Evolutionary conservation across 2,888 invertebrate species (phyloP), one percentile per base, ranked within the genome.

Genomic region (Lissocephala sabroskyi): DNA sequence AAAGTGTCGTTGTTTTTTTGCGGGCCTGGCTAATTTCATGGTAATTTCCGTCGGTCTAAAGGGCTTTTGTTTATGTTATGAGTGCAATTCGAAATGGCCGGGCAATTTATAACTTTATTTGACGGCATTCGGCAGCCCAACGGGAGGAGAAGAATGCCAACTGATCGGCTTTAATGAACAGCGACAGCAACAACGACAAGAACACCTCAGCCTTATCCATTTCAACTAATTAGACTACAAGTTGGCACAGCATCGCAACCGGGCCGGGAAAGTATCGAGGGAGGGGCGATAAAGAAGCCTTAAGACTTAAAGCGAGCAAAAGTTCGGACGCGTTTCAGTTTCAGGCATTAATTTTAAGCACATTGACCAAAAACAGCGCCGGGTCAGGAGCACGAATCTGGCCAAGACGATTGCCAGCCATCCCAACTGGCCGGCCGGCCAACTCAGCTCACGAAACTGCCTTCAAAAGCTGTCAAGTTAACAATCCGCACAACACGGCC

Each of bases 401-500:
- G 35, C 16, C 67, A 64, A 61, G 70, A 73, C 59, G 74, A 68
- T 56, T 64, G 68, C 59, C 50, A 48, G 54, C 51, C 45, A 55
- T 47, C 7, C 26, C 11, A 32, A 18, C n/a, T n/a, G n/a, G 29
- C 6, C 13, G 14, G 54, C 42, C 49, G 50, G 35, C 13, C 16
- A 16, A 13, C 16, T 35, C 41, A 41, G 51, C 68, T 70, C 68
- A 70, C 74, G 68, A 70, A 74, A 48, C 64, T 66, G 71, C 70
- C 66, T 70, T 73, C 73, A 73, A 75, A 79, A 67, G 78, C 78
- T 81, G 81, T 79, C 79, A 80, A 80, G 80, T 81, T 80, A 81
- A 68, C 81, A 74, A 77, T 70, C 71, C 71, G 59, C 67, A 70
- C 64, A 70, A 70, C 65, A 57, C 54, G 56, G 29, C 41, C 45